Evolutionary conservation across 37 sponge, comb jelly and placozoan species (phyloP).

Genomic region (Axinella damicornis): DNA sequence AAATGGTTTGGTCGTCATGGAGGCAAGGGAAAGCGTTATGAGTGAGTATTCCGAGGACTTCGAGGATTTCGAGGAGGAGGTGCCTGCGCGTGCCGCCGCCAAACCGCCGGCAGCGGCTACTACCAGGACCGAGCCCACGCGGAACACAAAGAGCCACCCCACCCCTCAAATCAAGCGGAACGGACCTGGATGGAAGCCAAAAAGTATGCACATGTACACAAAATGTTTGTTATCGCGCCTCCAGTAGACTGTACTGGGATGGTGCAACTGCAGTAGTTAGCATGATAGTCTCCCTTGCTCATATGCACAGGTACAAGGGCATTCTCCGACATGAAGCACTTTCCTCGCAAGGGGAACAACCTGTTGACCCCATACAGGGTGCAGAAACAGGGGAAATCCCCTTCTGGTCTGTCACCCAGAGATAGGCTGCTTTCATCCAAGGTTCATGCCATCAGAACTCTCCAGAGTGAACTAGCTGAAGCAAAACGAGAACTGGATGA

Average conservation of each 20-base stretch:
- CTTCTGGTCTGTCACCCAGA: conserved; percentile 12
- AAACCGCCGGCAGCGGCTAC: background rate
- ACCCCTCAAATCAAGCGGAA: background rate
- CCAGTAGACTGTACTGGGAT: too few species aligned
- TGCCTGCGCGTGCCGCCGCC: background rate
- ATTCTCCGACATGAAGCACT: too few species aligned
- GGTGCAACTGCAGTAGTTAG: too few species aligned
- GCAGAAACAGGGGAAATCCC: background rate
- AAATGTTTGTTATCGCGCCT: too few species aligned
- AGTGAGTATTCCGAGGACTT: conserved; percentile 49
- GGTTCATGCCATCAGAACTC: conserved; percentile 18
- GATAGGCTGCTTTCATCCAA: conserved; percentile 61
- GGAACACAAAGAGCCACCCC: conserved; percentile 6
- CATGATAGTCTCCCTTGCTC: too few species aligned
- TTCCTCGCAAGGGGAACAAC: background rate
- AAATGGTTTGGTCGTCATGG: too few species aligned
- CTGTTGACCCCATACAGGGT: background rate
- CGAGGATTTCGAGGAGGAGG: conserved; percentile 22
- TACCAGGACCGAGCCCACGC: background rate
- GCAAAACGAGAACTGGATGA: conserved; percentile 40
- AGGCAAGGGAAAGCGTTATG: background rate
- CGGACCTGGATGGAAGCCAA: too few species aligned
- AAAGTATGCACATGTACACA: too few species aligned
- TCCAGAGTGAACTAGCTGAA: conserved; percentile 43
- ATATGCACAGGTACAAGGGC: too few species aligned